Base-by-base conservation (phyloP, 2,797 vertebrate genomes). In the Phylloscopus collybita region DNA sequence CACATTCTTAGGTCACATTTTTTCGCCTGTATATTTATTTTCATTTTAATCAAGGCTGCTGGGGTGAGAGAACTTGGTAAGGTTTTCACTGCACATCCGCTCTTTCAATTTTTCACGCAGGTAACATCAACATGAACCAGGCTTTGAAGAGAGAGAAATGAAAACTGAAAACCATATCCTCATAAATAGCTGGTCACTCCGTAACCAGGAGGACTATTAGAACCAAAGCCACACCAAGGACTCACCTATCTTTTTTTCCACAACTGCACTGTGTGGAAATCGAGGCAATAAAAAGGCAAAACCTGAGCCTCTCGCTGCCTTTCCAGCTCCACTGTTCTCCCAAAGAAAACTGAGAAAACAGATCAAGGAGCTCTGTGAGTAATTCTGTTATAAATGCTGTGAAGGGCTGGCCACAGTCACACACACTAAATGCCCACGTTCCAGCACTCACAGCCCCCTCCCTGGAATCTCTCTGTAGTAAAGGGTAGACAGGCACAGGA, bases 11-110 rank as follows among this genome's bases (percentile, higher is more conserved):
- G 49, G 66, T 88, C 89, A 86, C 72, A 44, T 86, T 86, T 94
- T 92, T 96, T 79, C 13, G 12, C 61, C 65, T 80, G 42, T 64
- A 11, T 86, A 62, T 92, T 95, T 89, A 56, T 78, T 95, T 93
- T 79, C 5, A 59, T 85, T 94, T 86, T 67, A 78, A 82, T 51
- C 70, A 60, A 88, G 27, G 53, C 59, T 81, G 16, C 25, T 56
- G 1, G 20, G 42, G 73, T 59, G 36, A 69, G 47, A 80, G 62
- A 90, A 38, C 15, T 51, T 32, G 36, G 16, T 61, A 10, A 49
- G 20, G 17, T 42, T 86, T 67, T 73, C 66, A 30, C 11, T 9
- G 26, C 11, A n/a, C 40, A 62, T 69, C 44, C 40, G 0, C 21
- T 44, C 11, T 49, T 95, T 61, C 34, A 26, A 5, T 45, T 80